These are phyloP conservation scores for Anthoptus insignis DNA, from an alignment of 2,888 invertebrate species.

Conservation along the genomic window DNA sequence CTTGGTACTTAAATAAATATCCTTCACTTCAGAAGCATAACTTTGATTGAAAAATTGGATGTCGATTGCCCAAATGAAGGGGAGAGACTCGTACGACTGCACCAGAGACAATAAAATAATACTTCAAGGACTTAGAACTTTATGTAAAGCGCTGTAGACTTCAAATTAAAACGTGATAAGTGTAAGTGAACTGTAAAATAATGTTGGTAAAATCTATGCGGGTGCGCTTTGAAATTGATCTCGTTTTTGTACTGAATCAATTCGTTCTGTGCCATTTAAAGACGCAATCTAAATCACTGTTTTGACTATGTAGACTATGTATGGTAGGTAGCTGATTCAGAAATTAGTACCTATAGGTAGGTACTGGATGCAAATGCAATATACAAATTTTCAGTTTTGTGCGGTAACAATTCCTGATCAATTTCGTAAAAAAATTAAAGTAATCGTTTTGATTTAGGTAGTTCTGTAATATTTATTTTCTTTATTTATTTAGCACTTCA, in stretches of 20 bases:
- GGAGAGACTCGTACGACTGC: constrained; percentile 52
- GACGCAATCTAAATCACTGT: constrained; percentile 16
- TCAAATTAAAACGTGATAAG: constrained; percentile 27
- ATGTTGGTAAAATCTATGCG: constrained; percentile 60
- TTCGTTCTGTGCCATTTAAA: constrained; percentile 41
- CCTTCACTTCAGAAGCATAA: constrained; percentile 36
- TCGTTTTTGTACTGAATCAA: constrained; percentile 55
- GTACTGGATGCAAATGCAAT: no score
- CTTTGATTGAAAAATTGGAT: constrained; percentile 84
- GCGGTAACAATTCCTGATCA: no score
- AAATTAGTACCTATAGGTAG: no score
- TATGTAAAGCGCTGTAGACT: constrained; percentile 24
- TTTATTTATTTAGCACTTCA: no score
- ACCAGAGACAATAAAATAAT: constrained; percentile 22
- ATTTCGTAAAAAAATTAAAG: no score
- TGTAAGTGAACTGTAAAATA: constrained; percentile 38
- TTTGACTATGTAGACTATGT: no score
- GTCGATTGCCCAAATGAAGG: constrained; percentile 67
- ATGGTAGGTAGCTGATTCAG: no score
- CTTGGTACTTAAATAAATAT: no score
- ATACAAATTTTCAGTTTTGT: no score
- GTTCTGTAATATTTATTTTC: no score
- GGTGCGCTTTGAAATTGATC: constrained; percentile 70
- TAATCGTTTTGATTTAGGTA: no score
- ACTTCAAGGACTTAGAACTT: constrained; percentile 32